Evolutionary conservation across 2,113 vertebrate genomes (phyloP).

Genomic region (Tupaia chinensis): DNA sequence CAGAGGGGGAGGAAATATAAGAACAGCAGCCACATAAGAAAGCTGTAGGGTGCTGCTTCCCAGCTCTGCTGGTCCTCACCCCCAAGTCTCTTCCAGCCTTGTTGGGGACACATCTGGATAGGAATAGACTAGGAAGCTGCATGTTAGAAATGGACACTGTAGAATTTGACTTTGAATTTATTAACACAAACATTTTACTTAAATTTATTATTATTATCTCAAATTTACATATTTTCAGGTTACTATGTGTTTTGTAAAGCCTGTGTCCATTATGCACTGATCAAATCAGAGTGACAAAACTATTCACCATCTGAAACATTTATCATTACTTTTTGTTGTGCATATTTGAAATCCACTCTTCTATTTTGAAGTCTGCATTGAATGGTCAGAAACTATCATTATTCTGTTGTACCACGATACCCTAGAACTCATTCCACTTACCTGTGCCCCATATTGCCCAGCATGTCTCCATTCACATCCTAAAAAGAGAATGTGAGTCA

Average conservation of each 20-base stretch:
- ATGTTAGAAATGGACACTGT: not conserved
- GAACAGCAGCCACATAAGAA: constrained; percentile 11
- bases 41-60: not conserved
- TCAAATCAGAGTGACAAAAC: too few relatives aligned
- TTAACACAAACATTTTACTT: not conserved
- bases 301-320: too few relatives aligned
- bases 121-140: not conserved
- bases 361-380: too few relatives aligned
- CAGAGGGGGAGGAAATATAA: not conserved
- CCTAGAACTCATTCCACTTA: too few relatives aligned
- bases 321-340: too few relatives aligned
- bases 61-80: not conserved
- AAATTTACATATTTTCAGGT: too few relatives aligned
- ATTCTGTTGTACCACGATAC: too few relatives aligned
- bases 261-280: too few relatives aligned
- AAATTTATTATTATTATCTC: not conserved
- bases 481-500: not conserved
- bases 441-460: not conserved
- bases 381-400: too few relatives aligned
- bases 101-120: not conserved
- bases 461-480: not conserved
- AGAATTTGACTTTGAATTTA: not conserved
- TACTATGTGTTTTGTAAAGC: too few relatives aligned
- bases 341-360: too few relatives aligned
- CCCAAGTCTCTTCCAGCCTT: not conserved